A percentile compares a stretch with the other conserved stretches of the same genome.
Evolutionary conservation across 1,140 invertebrate species (phyloP).

Genomic region (Calliopsis andreniformis): DNA sequence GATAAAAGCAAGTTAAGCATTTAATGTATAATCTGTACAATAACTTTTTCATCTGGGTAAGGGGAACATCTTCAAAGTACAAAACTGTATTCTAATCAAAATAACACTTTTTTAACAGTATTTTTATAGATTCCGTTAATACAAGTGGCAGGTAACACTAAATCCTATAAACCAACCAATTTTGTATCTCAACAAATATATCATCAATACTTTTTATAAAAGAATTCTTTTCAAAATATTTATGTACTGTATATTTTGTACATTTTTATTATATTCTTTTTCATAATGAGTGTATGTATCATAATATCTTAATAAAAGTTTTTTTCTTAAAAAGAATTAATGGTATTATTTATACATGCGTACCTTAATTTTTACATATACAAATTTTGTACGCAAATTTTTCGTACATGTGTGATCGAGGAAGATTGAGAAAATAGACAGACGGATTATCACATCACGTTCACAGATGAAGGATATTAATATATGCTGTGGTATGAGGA

Average conservation of each 20-base stretch:
- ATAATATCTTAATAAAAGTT: slow-evolving; percentile 9
- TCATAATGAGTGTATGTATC: neutral
- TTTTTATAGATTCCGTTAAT: slow-evolving; percentile 19
- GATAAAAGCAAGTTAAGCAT: neutral
- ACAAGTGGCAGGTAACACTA: neutral
- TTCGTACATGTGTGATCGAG: neutral
- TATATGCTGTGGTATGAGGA: slow-evolving; percentile 50
- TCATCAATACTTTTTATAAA: neutral
- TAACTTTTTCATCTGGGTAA: slow-evolving; percentile 7
- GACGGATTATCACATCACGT: neutral
- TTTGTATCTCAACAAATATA: neutral
- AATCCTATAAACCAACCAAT: neutral
- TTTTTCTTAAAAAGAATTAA: slow-evolving; percentile 9
- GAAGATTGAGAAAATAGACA: slow-evolving; percentile 16
- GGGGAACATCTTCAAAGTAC: slow-evolving; percentile 16
- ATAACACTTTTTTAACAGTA: slow-evolving; percentile 2
- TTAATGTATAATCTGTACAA: slow-evolving; percentile 41
- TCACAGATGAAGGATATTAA: slow-evolving; percentile 47
- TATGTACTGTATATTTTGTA: slow-evolving; percentile 33
- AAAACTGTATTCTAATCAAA: slow-evolving; percentile 26
- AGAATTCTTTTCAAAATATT: neutral
- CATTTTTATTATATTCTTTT: neutral
- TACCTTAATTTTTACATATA: too few species aligned
- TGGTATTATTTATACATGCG: neutral
- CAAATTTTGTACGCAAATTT: too few species aligned